phyloP scores from a whole-genome alignment of 2,888 invertebrate genomes.

The Sarcophaga variegata region DNA sequence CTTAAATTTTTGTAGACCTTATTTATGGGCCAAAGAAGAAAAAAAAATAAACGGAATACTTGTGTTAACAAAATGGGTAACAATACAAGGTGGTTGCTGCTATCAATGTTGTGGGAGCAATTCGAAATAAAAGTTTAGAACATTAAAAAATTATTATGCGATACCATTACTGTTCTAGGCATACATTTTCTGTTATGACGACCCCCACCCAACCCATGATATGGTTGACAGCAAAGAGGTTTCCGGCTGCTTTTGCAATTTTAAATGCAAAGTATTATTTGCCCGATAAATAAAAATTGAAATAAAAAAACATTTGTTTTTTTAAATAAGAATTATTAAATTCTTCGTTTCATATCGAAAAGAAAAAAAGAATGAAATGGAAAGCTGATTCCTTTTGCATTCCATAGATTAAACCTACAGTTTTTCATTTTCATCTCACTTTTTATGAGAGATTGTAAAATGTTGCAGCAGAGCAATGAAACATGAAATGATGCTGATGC shows the following conservation, averaged over 20 bases:
- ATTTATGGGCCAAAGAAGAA: constrained; percentile 43
- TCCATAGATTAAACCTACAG: constrained; percentile 60
- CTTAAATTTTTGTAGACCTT: constrained; percentile 56
- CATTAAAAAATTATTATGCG: constrained; percentile 67
- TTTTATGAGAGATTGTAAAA: constrained; percentile 65
- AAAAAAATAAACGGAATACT: neutral
- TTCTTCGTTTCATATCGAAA: constrained; percentile 53
- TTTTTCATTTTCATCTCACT: constrained; percentile 8
- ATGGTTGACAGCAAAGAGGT: constrained; percentile 1
- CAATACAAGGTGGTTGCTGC: constrained; percentile 11
- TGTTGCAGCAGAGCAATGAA: constrained; percentile 15
- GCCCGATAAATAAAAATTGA: constrained; percentile 59
- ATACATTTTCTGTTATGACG: neutral
- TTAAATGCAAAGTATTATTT: constrained; percentile 57
- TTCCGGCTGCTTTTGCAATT: constrained; percentile 42
- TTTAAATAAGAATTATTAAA: constrained; percentile 69
- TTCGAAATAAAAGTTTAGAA: constrained; percentile 58
- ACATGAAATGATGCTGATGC: constrained; percentile 10
- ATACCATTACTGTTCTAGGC: constrained; percentile 26
- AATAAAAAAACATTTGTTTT: constrained; percentile 27
- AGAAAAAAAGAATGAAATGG: constrained; percentile 18
- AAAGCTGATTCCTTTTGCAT: constrained; percentile 36
- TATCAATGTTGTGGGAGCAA: constrained; percentile 40
- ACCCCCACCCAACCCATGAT: neutral
- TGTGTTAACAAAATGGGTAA: neutral